Evolutionary conservation across 2,888 invertebrate species (phyloP).

Genomic region (Caenorhabditis uteleia): DNA sequence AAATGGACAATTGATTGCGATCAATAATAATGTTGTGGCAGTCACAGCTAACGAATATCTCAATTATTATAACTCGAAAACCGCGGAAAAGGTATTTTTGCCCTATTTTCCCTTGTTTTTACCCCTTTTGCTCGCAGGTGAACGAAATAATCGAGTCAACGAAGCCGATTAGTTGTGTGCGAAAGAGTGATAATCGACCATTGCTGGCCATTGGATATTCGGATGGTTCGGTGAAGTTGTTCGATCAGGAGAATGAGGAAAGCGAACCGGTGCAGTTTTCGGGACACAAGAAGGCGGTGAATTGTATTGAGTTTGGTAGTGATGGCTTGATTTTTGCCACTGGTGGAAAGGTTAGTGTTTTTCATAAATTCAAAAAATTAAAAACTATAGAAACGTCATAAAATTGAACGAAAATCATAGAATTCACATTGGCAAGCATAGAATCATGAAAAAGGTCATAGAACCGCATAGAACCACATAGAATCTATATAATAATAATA

Average conservation of each 20-base stretch:
- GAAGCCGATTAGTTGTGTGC: constrained; percentile 81
- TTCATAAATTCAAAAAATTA: constrained; percentile 1
- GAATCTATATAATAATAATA: too few relatives aligned
- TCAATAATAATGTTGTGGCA: constrained; percentile 82
- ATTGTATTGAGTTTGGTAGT: constrained; percentile 82
- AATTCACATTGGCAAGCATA: too few relatives aligned
- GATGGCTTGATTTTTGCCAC: constrained; percentile 86
- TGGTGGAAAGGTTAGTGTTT: constrained; percentile 80
- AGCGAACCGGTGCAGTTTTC: constrained; percentile 79
- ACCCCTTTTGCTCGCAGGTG: constrained; percentile 42
- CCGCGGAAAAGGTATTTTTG: constrained; percentile 79
- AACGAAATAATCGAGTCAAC: constrained; percentile 69
- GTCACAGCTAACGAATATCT: constrained; percentile 93
- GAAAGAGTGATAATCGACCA: constrained; percentile 80
- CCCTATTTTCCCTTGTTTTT: background rate
- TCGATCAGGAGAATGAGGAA: constrained; percentile 44
- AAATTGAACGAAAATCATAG: too few relatives aligned
- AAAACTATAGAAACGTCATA: too few relatives aligned
- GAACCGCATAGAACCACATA: too few relatives aligned
- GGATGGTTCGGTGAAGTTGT: constrained; percentile 78
- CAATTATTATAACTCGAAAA: constrained; percentile 89
- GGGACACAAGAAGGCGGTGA: constrained; percentile 85
- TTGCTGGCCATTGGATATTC: constrained; percentile 88
- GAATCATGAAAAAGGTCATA: too few relatives aligned
- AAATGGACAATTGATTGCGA: constrained; percentile 81